A percentile compares a stretch with the other conserved stretches of the same genome.
These are phyloP conservation scores for Rhyacichthys aspro DNA, from an alignment of 2,797 vertebrate species.

Conservation along the genomic window DNA sequence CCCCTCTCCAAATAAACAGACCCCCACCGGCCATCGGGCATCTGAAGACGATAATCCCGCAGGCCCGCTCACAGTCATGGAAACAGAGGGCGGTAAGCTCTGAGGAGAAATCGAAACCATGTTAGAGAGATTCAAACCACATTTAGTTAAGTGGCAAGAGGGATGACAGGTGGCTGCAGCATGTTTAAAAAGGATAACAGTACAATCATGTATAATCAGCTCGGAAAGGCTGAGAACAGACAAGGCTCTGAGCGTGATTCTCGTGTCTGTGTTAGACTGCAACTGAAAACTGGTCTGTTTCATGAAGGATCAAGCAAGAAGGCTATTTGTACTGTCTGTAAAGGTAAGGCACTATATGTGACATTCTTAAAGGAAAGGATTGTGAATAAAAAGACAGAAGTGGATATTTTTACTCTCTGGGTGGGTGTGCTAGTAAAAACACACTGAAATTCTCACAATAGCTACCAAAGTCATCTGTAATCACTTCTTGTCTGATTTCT, in stretches of 20 bases:
- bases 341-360: conserved; percentile 12
- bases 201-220: conserved; percentile 65
- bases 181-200: conserved; percentile 44
- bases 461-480: too few relatives aligned
- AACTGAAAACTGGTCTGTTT: conserved; percentile 22
- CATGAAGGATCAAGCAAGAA: conserved; percentile 32
- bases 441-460: too few relatives aligned
- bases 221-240: conserved; percentile 64
- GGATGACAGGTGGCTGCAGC: conserved; percentile 53
- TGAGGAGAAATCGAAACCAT: conserved; percentile 52
- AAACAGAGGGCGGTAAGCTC: conserved; percentile 29
- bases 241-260: conserved; percentile 46
- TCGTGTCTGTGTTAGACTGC: conserved; percentile 60
- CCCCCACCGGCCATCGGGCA: conserved; percentile 17
- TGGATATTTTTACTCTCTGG: too few relatives aligned
- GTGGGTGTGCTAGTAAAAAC: too few relatives aligned
- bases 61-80: conserved; percentile 27
- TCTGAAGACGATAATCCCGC: conserved; percentile 36
- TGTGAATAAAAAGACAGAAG: too few relatives aligned
- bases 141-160: conserved; percentile 57
- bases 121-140: conserved; percentile 66
- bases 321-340: conserved; percentile 13
- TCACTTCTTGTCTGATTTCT: too few relatives aligned
- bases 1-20: conserved; percentile 75
- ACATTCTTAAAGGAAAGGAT: too few relatives aligned